These are phyloP conservation scores for Falco berigora DNA, from an alignment of 2,797 vertebrate genomes.

Conservation along the genomic window DNA sequence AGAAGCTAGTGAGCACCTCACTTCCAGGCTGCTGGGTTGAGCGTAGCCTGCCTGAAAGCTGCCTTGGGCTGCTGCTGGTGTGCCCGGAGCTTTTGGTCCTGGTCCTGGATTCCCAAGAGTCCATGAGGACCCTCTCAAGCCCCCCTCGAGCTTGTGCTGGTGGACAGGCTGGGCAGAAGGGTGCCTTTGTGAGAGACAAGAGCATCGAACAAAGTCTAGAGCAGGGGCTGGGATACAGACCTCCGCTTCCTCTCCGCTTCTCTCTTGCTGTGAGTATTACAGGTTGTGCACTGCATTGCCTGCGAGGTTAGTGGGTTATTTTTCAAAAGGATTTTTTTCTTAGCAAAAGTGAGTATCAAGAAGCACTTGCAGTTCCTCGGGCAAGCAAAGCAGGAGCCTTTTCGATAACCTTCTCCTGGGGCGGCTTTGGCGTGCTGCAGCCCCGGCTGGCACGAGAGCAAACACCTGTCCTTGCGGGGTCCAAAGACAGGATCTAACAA, in stretches of 20 bases:
- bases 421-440: not conserved
- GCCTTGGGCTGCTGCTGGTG: not conserved
- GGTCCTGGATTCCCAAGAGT: not conserved
- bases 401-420: not conserved
- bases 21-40: not conserved
- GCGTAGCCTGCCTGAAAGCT: not conserved
- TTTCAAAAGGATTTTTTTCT: not conserved
- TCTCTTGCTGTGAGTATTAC: not conserved
- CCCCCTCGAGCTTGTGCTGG: accelerated
- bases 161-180: not conserved
- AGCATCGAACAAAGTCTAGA: not conserved
- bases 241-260: not conserved
- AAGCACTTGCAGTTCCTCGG: not conserved
- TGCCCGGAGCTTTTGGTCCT: not conserved
- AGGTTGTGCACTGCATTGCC: not conserved
- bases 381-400: not conserved
- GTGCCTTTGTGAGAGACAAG: no score
- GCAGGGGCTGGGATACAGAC: not conserved
- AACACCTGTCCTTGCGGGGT: not conserved
- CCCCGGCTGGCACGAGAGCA: not conserved
- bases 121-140: not conserved
- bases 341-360: not conserved
- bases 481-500: not conserved
- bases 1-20: not conserved
- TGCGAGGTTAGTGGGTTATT: not conserved